Evolutionary conservation across 2,888 invertebrate genomes (phyloP).

Genomic region (Eupelmus urozonus): DNA sequence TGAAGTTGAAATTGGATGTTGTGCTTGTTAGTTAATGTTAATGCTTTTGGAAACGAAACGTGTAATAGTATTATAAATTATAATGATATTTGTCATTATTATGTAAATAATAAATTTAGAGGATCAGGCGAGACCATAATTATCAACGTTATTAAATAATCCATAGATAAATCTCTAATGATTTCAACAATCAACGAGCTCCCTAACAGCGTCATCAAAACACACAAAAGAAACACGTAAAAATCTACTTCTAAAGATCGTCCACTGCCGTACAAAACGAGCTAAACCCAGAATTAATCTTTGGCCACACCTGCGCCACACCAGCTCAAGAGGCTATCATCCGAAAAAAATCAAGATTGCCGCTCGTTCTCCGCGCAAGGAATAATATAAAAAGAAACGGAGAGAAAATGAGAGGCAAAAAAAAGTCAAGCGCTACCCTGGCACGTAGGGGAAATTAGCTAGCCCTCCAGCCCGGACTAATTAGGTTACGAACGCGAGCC

Average conservation of each 20-base stretch:
- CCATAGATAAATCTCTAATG: too few relatives aligned
- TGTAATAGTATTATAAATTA: too few relatives aligned
- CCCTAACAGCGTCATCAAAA: neutral
- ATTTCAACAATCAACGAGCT: too few relatives aligned
- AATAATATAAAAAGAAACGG: neutral
- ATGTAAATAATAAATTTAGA: too few relatives aligned
- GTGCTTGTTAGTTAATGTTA: too few relatives aligned
- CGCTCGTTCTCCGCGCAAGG: neutral
- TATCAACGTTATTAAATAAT: too few relatives aligned
- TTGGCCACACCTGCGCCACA: neutral
- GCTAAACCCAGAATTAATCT: neutral
- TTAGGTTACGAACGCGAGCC: slow-evolving; percentile 61
- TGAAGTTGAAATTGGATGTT: too few relatives aligned
- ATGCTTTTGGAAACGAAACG: too few relatives aligned
- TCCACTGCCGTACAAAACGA: neutral
- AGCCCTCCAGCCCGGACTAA: slow-evolving; percentile 61
- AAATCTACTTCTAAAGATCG: neutral
- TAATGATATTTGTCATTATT: too few relatives aligned
- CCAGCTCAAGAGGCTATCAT: neutral
- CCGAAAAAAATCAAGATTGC: neutral
- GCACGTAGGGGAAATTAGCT: slow-evolving; percentile 65
- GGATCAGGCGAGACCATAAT: too few relatives aligned
- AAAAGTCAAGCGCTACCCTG: slow-evolving; percentile 56
- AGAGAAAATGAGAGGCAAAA: slow-evolving; percentile 44
- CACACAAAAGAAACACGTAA: too few relatives aligned